Conservation (phyloP, 2,888 invertebrate genomes). For the Nebria brevicollis region DNA sequence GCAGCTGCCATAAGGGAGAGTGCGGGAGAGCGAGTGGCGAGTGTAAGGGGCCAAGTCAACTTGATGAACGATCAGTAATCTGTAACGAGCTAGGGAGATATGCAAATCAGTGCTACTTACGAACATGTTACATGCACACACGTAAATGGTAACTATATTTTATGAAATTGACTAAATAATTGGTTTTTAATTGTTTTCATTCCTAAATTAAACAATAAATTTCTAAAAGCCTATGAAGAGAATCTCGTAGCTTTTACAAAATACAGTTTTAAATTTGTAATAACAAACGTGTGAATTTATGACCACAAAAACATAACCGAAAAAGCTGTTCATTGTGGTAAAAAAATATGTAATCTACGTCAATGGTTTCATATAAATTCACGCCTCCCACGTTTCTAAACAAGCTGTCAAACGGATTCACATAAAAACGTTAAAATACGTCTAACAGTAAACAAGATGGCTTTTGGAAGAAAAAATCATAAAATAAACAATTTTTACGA, state of each 20-base stretch:
- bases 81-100: constrained; percentile 28
- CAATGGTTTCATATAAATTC: constrained; percentile 34
- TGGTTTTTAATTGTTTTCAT: background rate
- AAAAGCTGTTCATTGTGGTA: background rate
- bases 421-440: constrained; percentile 42
- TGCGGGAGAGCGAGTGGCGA: background rate
- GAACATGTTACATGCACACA: background rate
- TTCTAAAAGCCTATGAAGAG: background rate
- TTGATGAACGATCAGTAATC: constrained; percentile 38
- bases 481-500: constrained; percentile 43
- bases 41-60: constrained; percentile 12
- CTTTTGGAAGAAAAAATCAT: constrained; percentile 37
- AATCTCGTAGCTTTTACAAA: background rate
- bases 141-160: constrained; percentile 1
- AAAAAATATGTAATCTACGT: constrained; percentile 1
- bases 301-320: background rate
- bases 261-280: background rate
- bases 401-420: constrained; percentile 36
- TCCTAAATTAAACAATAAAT: background rate
- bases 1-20: constrained; percentile 5
- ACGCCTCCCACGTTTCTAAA: constrained; percentile 37
- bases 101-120: constrained; percentile 26
- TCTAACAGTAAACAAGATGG: constrained; percentile 41
- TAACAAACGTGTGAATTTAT: constrained; percentile 12
- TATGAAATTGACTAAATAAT: background rate